Percentiles rank a stretch among this genome's conserved stretches.
These are phyloP conservation scores for Centrocercus urophasianus DNA, from an alignment of 2,113 vertebrate genomes.

Conservation along the genomic window DNA sequence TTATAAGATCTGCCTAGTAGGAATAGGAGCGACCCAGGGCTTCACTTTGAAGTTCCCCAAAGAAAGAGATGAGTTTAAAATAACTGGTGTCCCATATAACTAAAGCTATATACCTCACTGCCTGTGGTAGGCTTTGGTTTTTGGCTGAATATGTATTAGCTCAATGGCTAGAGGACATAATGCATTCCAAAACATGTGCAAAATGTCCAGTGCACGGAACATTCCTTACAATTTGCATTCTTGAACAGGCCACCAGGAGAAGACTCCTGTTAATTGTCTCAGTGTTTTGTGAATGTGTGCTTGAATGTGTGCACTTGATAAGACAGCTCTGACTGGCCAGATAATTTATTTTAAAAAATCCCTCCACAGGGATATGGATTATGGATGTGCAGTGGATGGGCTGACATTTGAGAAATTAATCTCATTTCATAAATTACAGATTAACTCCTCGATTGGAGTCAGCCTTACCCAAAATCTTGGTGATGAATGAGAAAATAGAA, in stretches of 20 bases:
- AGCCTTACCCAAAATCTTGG: not conserved
- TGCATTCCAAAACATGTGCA: not conserved
- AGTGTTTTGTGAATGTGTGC: fast-evolving
- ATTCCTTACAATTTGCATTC: not conserved
- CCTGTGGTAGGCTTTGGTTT: not conserved
- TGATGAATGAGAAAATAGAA: constrained; percentile 4
- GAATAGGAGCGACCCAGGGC: constrained; percentile 15
- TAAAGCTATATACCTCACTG: not conserved
- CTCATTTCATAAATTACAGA: constrained; percentile 31
- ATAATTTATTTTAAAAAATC: not conserved
- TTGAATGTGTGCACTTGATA: not conserved
- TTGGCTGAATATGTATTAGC: not conserved
- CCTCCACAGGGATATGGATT: not conserved
- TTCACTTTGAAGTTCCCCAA: constrained; percentile 39
- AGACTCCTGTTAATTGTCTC: not conserved
- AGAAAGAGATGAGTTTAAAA: constrained; percentile 5
- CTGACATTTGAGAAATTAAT: constrained; percentile 14
- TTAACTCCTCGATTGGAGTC: not conserved
- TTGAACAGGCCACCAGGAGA: not conserved
- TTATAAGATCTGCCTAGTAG: not conserved
- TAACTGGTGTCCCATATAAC: not conserved
- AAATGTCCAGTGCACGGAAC: not conserved
- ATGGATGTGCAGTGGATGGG: not conserved
- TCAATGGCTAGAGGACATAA: not conserved
- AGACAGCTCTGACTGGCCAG: not conserved